Conservation (phyloP, 2,888 invertebrate species). For the Tachina lurida region DNA sequence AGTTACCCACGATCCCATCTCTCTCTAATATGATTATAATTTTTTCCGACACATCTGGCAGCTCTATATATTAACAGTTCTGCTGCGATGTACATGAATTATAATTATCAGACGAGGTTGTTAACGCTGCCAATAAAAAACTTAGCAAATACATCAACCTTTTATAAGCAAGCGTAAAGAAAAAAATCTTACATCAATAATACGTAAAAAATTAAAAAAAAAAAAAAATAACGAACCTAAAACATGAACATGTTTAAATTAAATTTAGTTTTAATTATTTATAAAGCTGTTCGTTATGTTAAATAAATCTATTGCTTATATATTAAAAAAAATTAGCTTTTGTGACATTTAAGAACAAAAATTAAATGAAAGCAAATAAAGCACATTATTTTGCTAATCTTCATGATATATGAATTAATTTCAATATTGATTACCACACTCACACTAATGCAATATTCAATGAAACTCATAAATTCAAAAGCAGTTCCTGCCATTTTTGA, state of each 20-base stretch:
- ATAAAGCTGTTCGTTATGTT: too few relatives aligned
- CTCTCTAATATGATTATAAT: too few relatives aligned
- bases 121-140: neutral
- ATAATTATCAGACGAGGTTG: neutral
- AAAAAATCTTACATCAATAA: neutral
- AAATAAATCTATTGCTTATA: too few relatives aligned
- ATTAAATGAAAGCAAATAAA: neutral
- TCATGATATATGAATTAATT: slow-evolving; percentile 10
- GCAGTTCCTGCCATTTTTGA: slow-evolving; percentile 53
- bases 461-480: slow-evolving; percentile 61
- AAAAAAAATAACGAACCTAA: too few relatives aligned
- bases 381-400: slow-evolving; percentile 9
- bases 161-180: neutral
- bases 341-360: too few relatives aligned
- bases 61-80: neutral
- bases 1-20: too few relatives aligned
- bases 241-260: too few relatives aligned
- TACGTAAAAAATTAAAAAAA: neutral
- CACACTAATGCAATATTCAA: slow-evolving; percentile 6
- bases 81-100: neutral
- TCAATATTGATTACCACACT: slow-evolving; percentile 18
- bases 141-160: neutral
- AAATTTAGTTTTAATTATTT: too few relatives aligned
- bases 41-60: neutral
- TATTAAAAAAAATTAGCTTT: too few relatives aligned